Percentiles rank a stretch among this genome's conserved stretches.
Conservation (phyloP, 2,797 vertebrate species). For the Crax fasciolata region DNA sequence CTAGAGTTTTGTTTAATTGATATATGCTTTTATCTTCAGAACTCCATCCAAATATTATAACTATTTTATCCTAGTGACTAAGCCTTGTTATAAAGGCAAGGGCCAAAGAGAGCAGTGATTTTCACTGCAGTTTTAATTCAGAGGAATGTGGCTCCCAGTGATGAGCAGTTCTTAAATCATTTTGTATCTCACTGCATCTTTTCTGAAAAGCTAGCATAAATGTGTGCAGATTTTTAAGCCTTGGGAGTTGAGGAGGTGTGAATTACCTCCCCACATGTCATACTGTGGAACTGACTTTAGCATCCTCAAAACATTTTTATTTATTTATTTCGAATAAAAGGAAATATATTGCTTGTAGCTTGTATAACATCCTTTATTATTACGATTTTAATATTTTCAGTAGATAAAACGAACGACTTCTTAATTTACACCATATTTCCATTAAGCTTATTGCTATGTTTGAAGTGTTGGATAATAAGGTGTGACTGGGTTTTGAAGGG, state of each 20-base stretch:
- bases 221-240: neutral
- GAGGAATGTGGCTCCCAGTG: neutral
- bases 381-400: neutral
- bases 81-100: neutral
- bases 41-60: neutral
- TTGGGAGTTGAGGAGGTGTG: neutral
- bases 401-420: neutral
- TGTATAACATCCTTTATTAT: neutral
- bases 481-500: neutral
- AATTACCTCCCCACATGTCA: neutral
- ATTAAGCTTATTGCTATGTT: neutral
- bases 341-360: neutral
- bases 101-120: neutral
- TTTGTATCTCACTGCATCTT: neutral
- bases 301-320: neutral
- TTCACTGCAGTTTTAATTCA: neutral
- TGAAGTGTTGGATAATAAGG: neutral
- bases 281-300: neutral
- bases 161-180: neutral
- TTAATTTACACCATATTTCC: neutral
- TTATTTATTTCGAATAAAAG: neutral
- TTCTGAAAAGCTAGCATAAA: neutral
- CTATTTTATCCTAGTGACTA: neutral
- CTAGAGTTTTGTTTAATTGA: neutral
- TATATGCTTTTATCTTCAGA: neutral